phyloP scores from a whole-genome alignment of 2,797 vertebrate species.

The Intellagama lesueurii region DNA sequence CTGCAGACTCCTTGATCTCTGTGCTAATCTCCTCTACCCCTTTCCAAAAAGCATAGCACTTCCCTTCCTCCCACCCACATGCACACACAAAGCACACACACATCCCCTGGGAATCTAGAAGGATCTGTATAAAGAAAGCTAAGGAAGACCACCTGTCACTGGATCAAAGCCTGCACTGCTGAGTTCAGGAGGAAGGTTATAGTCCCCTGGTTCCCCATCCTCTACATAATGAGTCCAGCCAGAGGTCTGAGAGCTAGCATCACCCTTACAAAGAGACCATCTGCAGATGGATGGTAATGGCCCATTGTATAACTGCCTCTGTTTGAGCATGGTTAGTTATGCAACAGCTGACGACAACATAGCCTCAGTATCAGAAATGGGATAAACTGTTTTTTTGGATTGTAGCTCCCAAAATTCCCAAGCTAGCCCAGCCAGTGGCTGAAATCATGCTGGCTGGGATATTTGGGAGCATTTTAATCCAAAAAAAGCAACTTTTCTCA shows the following conservation, averaged over 20 bases:
- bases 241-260: background rate
- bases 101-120: rapidly evolving
- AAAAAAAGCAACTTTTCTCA: too few species aligned
- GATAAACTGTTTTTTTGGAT: too few species aligned
- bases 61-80: background rate
- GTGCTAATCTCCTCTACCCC: background rate
- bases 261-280: rapidly evolving
- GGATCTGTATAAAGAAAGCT: rapidly evolving
- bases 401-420: too few species aligned
- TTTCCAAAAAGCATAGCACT: background rate
- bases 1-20: constrained; percentile 18
- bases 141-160: background rate
- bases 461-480: too few species aligned
- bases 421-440: too few species aligned
- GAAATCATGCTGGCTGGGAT: too few species aligned
- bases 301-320: rapidly evolving
- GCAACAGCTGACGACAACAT: too few species aligned
- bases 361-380: too few species aligned
- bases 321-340: background rate
- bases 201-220: background rate
- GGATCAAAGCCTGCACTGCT: background rate
- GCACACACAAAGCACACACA: background rate
- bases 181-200: rapidly evolving
- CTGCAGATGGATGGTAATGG: rapidly evolving
- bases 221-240: background rate